Evolutionary conservation across 2,797 vertebrate species (phyloP).

Genomic region (Crax fasciolata): DNA sequence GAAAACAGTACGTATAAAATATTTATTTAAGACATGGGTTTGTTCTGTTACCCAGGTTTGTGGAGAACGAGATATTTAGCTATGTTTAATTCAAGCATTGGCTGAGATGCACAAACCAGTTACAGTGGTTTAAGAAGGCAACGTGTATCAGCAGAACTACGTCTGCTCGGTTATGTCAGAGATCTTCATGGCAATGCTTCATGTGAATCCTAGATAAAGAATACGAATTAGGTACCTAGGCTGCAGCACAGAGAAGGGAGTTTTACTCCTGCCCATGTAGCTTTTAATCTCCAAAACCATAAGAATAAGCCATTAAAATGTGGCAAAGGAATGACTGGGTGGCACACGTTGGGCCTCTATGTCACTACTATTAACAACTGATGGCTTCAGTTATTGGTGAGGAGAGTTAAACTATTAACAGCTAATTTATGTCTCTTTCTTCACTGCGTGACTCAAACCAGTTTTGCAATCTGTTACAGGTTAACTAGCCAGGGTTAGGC

Average conservation of each 20-base stretch:
- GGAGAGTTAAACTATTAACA: not conserved
- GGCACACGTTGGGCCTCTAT: not conserved
- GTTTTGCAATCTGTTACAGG: constrained; percentile 76
- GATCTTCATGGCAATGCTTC: not conserved
- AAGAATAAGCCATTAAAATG: not conserved
- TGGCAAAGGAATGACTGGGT: not conserved
- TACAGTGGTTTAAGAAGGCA: not conserved
- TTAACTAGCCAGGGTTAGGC: constrained; percentile 69
- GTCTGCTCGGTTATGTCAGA: not conserved
- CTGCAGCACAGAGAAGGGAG: not conserved
- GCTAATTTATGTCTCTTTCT: not conserved
- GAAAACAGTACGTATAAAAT: not conserved
- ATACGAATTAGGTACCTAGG: not conserved
- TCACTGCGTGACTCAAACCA: constrained; percentile 58
- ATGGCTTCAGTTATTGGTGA: not conserved
- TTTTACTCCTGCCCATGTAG: not conserved
- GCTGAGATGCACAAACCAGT: not conserved
- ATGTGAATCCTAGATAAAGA: not conserved
- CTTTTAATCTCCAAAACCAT: not conserved
- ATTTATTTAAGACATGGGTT: not conserved
- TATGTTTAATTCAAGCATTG: not conserved
- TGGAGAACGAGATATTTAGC: not conserved
- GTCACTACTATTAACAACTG: not conserved
- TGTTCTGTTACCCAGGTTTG: not conserved
- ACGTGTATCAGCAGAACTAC: not conserved